Percentiles rank a stretch among this genome's conserved stretches.
Conservation (phyloP, 2,797 vertebrate genomes). For the Tinamus major region DNA sequence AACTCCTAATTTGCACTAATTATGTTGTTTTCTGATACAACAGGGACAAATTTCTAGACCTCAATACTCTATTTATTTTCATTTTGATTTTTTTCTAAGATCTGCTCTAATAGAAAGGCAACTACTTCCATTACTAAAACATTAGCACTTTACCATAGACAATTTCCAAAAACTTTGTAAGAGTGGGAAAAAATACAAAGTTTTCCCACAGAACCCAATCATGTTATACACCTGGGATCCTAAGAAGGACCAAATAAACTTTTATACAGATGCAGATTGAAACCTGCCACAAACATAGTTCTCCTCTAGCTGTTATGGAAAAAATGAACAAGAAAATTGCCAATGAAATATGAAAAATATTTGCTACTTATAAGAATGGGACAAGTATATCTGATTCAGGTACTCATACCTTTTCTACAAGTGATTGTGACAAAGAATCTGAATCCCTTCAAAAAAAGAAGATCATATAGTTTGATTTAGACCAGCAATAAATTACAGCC, state of each 20-base stretch:
- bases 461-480: neutral
- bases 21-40: neutral
- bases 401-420: neutral
- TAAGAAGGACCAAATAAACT: neutral
- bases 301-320: neutral
- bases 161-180: neutral
- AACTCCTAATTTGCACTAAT: neutral
- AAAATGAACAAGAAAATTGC: neutral
- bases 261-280: neutral
- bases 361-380: neutral
- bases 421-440: neutral
- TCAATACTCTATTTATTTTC: neutral
- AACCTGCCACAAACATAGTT: neutral
- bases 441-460: neutral
- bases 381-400: neutral
- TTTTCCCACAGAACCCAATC: neutral
- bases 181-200: neutral
- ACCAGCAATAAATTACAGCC: neutral
- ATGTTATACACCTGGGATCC: neutral
- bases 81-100: neutral
- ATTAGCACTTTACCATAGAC: neutral
- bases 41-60: neutral
- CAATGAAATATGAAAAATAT: neutral
- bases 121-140: neutral
- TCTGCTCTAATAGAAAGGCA: neutral